These are phyloP conservation scores for Hypselothyrea guttata DNA, from an alignment of 2,888 invertebrate genomes.

Conservation along the genomic window DNA sequence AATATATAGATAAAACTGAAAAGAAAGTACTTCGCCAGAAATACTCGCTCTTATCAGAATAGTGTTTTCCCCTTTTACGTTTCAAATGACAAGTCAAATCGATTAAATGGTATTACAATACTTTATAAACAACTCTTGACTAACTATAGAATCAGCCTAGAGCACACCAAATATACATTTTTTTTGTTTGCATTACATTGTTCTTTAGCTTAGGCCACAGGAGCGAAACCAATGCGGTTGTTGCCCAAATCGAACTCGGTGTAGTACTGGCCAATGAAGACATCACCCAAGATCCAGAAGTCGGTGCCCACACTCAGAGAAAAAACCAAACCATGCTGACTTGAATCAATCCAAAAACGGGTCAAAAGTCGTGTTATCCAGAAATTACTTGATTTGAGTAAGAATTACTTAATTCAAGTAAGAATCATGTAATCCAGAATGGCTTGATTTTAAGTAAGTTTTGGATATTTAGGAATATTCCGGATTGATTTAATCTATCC, in stretches of 20 bases:
- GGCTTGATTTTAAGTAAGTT: no score
- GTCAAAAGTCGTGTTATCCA: no score
- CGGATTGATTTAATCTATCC: no score
- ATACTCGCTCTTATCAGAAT: no score
- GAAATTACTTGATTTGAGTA: no score
- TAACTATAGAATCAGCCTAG: constrained; percentile 1
- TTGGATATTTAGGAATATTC: no score
- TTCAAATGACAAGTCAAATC: background rate
- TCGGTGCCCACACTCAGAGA: no score
- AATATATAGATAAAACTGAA: background rate
- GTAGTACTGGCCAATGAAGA: constrained; percentile 97
- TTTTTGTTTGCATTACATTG: no score
- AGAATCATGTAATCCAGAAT: no score
- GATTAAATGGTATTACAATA: constrained; percentile 1
- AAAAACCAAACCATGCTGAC: no score
- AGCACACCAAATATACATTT: constrained; percentile 11
- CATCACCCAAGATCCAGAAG: constrained; percentile 98
- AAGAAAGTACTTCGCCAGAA: background rate
- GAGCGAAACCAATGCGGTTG: constrained; percentile 93
- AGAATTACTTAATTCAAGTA: no score
- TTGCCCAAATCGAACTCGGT: constrained; percentile 96
- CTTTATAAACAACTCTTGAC: constrained; percentile 4
- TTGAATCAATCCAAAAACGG: no score
- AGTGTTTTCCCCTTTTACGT: background rate
- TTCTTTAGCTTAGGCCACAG: constrained; percentile 81